Evolutionary conservation across 2,113 vertebrate genomes (phyloP).

Genomic region (Steatornis caripensis): DNA sequence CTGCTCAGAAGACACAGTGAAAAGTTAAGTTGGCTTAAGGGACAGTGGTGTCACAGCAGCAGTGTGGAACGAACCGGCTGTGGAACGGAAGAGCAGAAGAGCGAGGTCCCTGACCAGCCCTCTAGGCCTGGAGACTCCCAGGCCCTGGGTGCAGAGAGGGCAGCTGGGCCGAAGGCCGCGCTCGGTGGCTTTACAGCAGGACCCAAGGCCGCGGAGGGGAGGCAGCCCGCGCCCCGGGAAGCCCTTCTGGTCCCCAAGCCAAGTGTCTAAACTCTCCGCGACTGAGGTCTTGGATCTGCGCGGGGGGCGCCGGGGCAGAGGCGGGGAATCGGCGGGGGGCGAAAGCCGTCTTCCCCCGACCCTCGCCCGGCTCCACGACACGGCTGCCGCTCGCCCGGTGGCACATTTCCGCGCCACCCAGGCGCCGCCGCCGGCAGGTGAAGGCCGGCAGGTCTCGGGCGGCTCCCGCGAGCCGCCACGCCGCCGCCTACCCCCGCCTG

Average conservation of each 20-base stretch:
- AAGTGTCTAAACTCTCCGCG: neutral
- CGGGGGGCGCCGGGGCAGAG: neutral
- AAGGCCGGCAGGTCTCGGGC: neutral
- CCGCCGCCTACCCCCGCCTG: too few species aligned
- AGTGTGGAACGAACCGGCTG: neutral
- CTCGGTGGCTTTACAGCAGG: neutral
- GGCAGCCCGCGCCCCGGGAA: neutral
- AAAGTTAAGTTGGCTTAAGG: neutral
- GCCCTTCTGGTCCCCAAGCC: neutral
- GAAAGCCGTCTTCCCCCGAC: too few species aligned
- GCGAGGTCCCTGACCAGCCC: too few species aligned
- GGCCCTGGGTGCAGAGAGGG: neutral
- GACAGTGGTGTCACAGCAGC: neutral
- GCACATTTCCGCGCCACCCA: too few species aligned
- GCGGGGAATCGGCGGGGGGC: too few species aligned
- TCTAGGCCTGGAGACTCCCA: neutral
- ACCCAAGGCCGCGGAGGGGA: fast-evolving
- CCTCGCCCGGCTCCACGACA: neutral
- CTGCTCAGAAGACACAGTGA: neutral
- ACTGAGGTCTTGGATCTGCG: neutral
- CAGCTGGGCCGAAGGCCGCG: neutral
- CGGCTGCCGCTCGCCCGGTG: neutral
- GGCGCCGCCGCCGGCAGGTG: neutral
- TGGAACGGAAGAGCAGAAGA: too few species aligned
- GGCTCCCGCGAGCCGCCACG: neutral